phyloP scores from a whole-genome alignment of 2,888 invertebrate genomes.

The Carabus problematicus region DNA sequence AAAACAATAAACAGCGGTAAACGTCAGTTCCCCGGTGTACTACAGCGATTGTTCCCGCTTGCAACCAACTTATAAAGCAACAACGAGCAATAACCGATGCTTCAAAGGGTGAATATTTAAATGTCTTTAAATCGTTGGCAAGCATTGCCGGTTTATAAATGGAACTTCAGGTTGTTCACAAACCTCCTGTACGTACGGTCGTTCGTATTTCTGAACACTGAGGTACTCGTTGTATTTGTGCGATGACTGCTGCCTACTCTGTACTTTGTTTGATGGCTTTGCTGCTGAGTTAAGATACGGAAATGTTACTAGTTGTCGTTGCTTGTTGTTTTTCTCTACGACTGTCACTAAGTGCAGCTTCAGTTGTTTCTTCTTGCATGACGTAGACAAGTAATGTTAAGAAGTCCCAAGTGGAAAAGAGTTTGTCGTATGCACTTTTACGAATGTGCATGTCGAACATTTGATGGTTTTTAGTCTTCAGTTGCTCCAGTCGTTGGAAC shows the following conservation, averaged over 20 bases:
- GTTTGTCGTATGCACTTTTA: slow-evolving; percentile 5
- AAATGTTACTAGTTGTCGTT: slow-evolving; percentile 2
- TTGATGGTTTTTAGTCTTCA: slow-evolving; percentile 12
- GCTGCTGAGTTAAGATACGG: slow-evolving; percentile 22
- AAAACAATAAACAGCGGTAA: background rate
- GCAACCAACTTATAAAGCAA: slow-evolving; percentile 7
- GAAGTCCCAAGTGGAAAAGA: background rate
- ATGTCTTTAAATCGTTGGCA: slow-evolving; percentile 22
- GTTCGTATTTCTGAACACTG: too few species aligned
- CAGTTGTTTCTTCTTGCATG: slow-evolving; percentile 12
- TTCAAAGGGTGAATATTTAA: slow-evolving; percentile 31
- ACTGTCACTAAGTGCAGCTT: slow-evolving; percentile 29
- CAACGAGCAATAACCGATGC: slow-evolving; percentile 26
- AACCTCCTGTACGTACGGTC: too few species aligned
- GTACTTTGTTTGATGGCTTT: slow-evolving; percentile 9
- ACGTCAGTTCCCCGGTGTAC: slow-evolving; percentile 5
- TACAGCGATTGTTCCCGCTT: background rate
- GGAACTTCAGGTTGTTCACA: slow-evolving; percentile 29
- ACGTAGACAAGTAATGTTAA: slow-evolving; percentile 13
- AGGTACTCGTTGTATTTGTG: background rate
- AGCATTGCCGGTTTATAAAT: slow-evolving; percentile 15
- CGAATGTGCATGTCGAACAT: slow-evolving; percentile 12
- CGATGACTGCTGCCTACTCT: slow-evolving; percentile 7
- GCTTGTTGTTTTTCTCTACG: slow-evolving; percentile 19
- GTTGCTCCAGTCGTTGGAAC: too few species aligned